Evolutionary conservation across 2,888 invertebrate species (phyloP).

Genomic region (Cistogaster globosa): DNA sequence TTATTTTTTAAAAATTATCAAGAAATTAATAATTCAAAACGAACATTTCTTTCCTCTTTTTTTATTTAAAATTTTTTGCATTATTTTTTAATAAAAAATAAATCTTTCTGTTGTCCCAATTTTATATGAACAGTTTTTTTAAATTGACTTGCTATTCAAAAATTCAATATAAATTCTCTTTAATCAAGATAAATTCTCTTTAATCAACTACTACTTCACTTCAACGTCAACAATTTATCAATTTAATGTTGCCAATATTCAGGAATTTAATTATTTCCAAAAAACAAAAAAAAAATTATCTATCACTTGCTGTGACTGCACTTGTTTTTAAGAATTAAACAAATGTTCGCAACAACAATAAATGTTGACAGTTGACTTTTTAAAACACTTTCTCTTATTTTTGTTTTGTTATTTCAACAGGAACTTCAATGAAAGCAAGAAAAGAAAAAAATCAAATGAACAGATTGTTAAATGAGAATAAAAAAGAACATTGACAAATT

Average conservation of each 20-base stretch:
- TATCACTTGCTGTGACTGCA: conserved; percentile 9
- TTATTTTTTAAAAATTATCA: no score
- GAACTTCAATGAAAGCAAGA: neutral
- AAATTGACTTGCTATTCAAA: neutral
- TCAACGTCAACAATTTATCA: conserved; percentile 39
- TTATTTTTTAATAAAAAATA: no score
- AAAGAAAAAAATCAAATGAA: conserved; percentile 21
- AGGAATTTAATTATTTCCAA: conserved; percentile 52
- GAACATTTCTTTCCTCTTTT: no score
- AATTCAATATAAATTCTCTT: conserved; percentile 8
- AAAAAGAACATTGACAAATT: conserved; percentile 62
- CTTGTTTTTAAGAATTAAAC: conserved; percentile 44
- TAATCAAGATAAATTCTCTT: conserved; percentile 13
- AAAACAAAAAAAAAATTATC: neutral
- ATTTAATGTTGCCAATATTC: conserved; percentile 46
- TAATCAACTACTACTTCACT: neutral
- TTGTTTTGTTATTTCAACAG: neutral
- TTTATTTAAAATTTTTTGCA: no score
- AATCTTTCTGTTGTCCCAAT: no score
- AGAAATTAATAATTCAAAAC: no score
- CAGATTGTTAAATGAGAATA: conserved; percentile 45
- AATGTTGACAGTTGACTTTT: conserved; percentile 61
- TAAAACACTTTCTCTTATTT: conserved; percentile 11
- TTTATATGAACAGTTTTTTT: neutral
- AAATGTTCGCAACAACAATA: conserved; percentile 24